Percentiles rank a stretch among this genome's conserved stretches.
phyloP scores from a whole-genome alignment of 2,113 vertebrate genomes.

The Cryptoleucopteryx plumbea region DNA sequence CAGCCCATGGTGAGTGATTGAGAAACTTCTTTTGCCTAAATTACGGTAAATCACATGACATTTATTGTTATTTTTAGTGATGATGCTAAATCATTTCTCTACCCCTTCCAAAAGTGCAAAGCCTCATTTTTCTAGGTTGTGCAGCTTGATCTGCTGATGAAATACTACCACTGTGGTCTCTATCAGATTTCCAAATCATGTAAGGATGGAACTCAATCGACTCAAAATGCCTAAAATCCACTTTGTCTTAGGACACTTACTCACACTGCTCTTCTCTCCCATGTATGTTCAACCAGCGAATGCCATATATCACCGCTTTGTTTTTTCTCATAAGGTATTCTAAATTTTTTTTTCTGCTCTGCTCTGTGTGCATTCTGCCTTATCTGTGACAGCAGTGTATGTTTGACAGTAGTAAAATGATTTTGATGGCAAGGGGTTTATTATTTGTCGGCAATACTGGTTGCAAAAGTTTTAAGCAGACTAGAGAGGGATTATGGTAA shows the following conservation, averaged over 20 bases:
- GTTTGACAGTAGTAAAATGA: background rate
- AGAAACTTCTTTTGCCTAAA: conserved; percentile 4
- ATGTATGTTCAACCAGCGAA: background rate
- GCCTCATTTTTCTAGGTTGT: background rate
- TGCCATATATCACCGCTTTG: too few relatives aligned
- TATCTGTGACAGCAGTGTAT: background rate
- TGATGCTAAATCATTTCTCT: background rate
- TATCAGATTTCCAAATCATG: background rate
- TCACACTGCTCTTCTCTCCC: background rate
- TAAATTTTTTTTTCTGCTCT: background rate
- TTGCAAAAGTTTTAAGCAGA: background rate
- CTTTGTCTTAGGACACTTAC: background rate
- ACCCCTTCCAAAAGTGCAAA: background rate
- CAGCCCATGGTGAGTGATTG: background rate
- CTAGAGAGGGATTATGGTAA: background rate
- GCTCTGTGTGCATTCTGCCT: background rate
- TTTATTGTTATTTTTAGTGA: background rate
- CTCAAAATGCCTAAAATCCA: background rate
- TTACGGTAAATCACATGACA: background rate
- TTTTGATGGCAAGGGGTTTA: background rate
- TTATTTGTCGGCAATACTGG: background rate
- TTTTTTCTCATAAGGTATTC: background rate
- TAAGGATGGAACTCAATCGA: background rate
- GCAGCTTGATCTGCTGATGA: background rate
- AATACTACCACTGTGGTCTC: background rate